Conservation (phyloP, 2,888 invertebrate genomes). For the Drosophila maculinotata region DNA sequence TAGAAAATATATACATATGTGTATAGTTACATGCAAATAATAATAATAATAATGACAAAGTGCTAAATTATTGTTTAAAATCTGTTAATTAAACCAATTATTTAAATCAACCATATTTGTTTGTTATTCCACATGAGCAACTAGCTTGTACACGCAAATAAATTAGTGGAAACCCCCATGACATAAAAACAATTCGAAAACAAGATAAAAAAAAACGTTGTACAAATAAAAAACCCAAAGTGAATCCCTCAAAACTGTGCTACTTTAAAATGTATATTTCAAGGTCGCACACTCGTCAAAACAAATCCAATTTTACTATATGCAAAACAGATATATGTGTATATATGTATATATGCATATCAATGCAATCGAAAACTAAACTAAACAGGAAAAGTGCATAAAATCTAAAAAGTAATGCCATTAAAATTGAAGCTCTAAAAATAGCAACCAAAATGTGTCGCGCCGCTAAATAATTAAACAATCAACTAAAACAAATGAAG, state of each 20-base stretch:
- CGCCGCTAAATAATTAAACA: constrained; percentile 48
- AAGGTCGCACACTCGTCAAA: constrained; percentile 23
- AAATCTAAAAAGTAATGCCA: constrained; percentile 48
- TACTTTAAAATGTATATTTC: constrained; percentile 50
- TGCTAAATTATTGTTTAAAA: no score
- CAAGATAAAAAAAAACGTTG: constrained; percentile 14
- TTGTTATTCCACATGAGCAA: constrained; percentile 17
- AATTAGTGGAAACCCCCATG: constrained; percentile 37
- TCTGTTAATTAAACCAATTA: no score
- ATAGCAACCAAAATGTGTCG: constrained; percentile 59
- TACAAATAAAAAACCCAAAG: constrained; percentile 8
- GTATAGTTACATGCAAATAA: background rate
- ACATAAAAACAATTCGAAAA: constrained; percentile 18
- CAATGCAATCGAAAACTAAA: background rate
- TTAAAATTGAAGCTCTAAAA: constrained; percentile 54
- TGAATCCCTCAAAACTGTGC: constrained; percentile 74
- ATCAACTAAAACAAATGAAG: constrained; percentile 33
- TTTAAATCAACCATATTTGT: background rate
- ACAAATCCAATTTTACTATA: background rate
- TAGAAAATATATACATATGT: no score
- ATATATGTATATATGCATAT: background rate
- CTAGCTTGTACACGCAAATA: constrained; percentile 40
- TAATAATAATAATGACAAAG: background rate
- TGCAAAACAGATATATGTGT: no score
- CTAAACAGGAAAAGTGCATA: constrained; percentile 32